Evolutionary conservation across 2,888 invertebrate genomes (phyloP).

Genomic region (Campoletis raptor): DNA sequence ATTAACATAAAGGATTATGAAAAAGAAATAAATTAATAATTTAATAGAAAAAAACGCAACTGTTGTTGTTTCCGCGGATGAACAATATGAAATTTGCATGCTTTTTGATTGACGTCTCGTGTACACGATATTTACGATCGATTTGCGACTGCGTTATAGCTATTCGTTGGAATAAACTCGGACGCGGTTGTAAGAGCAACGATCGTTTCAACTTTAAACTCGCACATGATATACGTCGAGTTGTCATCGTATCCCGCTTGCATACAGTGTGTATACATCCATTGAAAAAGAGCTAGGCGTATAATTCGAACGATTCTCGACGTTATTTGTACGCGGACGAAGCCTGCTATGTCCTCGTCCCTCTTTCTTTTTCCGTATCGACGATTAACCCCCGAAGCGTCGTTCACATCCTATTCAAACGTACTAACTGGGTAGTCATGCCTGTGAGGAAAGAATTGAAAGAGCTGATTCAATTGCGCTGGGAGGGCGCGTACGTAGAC

Average conservation of each 20-base stretch:
- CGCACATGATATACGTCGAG: slow-evolving; percentile 6
- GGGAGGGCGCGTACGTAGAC: slow-evolving; percentile 40
- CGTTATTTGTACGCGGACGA: background rate
- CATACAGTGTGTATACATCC: background rate
- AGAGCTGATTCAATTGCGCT: slow-evolving; percentile 65
- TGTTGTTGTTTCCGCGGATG: background rate
- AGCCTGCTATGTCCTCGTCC: slow-evolving; percentile 7
- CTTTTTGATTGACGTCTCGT: background rate
- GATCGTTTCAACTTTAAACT: slow-evolving; percentile 34
- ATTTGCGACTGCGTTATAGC: background rate
- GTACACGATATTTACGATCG: slow-evolving; percentile 1
- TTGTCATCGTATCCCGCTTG: background rate
- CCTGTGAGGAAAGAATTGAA: slow-evolving; percentile 62
- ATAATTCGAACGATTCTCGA: slow-evolving; percentile 16
- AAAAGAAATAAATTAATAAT: background rate
- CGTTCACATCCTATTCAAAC: slow-evolving; percentile 56
- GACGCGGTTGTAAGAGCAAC: slow-evolving; percentile 9
- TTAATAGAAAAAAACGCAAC: background rate
- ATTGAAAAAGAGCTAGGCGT: slow-evolving; percentile 2
- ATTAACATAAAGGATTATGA: background rate
- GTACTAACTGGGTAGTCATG: slow-evolving; percentile 25
- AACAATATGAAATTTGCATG: background rate
- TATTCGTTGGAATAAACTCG: background rate
- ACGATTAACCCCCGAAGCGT: slow-evolving; percentile 64
- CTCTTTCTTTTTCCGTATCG: slow-evolving; percentile 34